Evolutionary conservation across 2,113 vertebrate species (phyloP), one percentile per base, ranked within the genome.

Genomic region (Chinchilla lanigera): DNA sequence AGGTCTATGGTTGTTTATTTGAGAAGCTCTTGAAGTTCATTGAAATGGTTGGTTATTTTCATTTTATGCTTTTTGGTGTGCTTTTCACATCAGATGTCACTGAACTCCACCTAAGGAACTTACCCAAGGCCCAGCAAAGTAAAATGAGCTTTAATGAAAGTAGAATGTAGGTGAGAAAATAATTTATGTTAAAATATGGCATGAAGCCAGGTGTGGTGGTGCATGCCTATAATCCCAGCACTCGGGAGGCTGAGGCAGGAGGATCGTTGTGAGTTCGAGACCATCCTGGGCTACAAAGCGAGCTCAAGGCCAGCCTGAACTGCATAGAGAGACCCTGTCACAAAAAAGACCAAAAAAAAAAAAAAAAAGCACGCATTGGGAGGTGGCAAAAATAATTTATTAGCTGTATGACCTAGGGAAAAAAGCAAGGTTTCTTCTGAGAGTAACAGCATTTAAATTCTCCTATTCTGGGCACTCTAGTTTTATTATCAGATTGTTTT

Each of bases 321-420:
- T 50, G 47, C 47, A 50, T 9, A 50, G 47, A 9, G 47, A 50
- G 47, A 50, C 47, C 47, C 47, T 50, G 47, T 50, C 47, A 6
- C 47, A 50, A 50, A 50, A 50, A 9, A 50, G 47, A 50, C 47
- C n/a, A n/a, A n/a, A 50, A 9, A 50, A 50, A 50, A 50, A 50
- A 58, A 81, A 87, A 86, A 44, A 19, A 26, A 6, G 10, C 22
- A 17, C 61, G 13, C 19, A 35, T 7, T 19, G 20, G 19, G 50
- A 69, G 24, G 4, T 75, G 44, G 28, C 30, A 67, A 95, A 58
- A 90, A 47, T 85, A 96, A 90, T 87, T 91, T 87, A 73, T 88
- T 65, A 35, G 35, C 28, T 88, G 50, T 86, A 77, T 44, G 44
- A 86, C 58, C 11, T 26, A 67, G 35, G 78, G 30, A 63, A 78